Evolutionary conservation across 2,888 invertebrate species (phyloP).

Genomic region (Nomada flava): DNA sequence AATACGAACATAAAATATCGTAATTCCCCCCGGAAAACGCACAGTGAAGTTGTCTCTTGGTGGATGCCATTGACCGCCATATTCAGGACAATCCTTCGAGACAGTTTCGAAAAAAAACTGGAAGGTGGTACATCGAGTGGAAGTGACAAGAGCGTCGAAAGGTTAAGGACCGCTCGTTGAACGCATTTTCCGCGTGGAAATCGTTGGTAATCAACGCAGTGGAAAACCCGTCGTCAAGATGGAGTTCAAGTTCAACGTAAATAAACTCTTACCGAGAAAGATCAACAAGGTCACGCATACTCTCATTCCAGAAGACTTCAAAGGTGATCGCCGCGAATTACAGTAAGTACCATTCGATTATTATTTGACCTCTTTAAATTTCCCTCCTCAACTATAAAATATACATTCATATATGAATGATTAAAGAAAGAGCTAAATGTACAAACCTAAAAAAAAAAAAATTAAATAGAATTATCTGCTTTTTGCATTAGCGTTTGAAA

Average conservation of each 20-base stretch:
- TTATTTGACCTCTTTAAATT: not conserved
- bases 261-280: constrained; percentile 80
- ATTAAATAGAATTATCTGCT: not conserved
- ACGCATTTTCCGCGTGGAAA: constrained; percentile 29
- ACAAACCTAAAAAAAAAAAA: not conserved
- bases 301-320: constrained; percentile 81
- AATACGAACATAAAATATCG: constrained; percentile 16
- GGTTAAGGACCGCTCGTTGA: constrained; percentile 42
- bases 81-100: constrained; percentile 58
- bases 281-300: constrained; percentile 82
- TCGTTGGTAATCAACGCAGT: not conserved
- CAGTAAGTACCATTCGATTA: constrained; percentile 74
- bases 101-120: constrained; percentile 49
- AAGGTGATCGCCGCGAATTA: constrained; percentile 80
- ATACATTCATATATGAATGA: not conserved
- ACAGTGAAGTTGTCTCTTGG: constrained; percentile 62
- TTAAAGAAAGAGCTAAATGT: not conserved
- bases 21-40: constrained; percentile 35
- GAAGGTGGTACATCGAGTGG: constrained; percentile 22
- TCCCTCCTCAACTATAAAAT: not conserved
- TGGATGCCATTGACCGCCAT: constrained; percentile 66
- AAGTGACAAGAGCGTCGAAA: constrained; percentile 43
- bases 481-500: not conserved
- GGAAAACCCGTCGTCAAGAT: constrained; percentile 64
- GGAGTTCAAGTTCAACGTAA: constrained; percentile 83